Base-by-base conservation (phyloP, 2,888 invertebrate genomes). In the Philopedon plagiatum region DNA sequence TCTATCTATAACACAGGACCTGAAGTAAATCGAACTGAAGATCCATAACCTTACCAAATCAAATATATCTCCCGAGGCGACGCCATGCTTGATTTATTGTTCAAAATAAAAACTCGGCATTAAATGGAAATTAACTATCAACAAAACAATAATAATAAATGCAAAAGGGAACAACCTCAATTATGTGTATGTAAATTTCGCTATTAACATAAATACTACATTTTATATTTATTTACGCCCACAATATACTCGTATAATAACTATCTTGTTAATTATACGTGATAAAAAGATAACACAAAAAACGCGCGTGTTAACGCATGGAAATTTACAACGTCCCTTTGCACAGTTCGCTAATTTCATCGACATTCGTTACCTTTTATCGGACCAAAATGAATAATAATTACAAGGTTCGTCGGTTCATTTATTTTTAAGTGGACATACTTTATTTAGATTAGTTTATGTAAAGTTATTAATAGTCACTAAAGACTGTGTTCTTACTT, bases 221-320 rank as follows among this genome's bases (percentile, higher is more conserved):
- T 46, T 46, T 46, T n/a, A 21, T 21, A 21, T 1, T n/a, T 46
- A 46, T 46, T 46, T 21, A 46, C 46, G 46, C 46, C 46, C 15
- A 46, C 46, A 46, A 0, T 5, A 19, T 44, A 44, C 19, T 15
- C 15, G 19, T 44, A n/a, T n/a, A n/a, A n/a, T n/a, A 44, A 44
- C 44, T 44, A 44, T 23, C 46, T 23, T 9, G 46, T 46, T 46
- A 21, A 46, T 46, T 46, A n/a, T n/a, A 46, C 46, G 11, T 23
- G 23, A 21, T 46, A 23, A 46, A 46, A 23, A 46, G 21, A 21
- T 46, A 23, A 46, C 15, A 46, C 5, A 46, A 46, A 46, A 46
- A 46, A 23, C n/a, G 21, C 3, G 11, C 19, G 23, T n/a, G 11
- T 46, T 21, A 46, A 23, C 19, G 23, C 23, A 19, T 19, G 46